Percentiles rank a stretch among this genome's conserved stretches.
Evolutionary conservation across 2,113 vertebrate genomes (phyloP).

Genomic region (Chauna torquata): DNA sequence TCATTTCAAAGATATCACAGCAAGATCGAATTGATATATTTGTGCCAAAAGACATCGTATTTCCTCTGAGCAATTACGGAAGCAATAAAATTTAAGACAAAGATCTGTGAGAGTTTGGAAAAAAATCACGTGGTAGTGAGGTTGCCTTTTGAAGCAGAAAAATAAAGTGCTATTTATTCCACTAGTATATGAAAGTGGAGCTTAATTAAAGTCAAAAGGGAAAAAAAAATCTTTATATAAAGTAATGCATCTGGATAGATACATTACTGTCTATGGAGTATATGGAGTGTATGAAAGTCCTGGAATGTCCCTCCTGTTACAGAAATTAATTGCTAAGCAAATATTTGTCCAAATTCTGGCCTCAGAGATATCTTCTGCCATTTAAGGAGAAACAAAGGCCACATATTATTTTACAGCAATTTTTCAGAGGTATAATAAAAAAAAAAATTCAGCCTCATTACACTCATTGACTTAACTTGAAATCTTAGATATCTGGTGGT

Average conservation of each 20-base stretch:
- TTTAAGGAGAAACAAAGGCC: background rate
- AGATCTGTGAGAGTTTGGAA: background rate
- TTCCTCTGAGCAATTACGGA: background rate
- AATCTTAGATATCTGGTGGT: background rate
- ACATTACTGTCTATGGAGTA: background rate
- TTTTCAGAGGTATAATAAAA: background rate
- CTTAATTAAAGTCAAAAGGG: background rate
- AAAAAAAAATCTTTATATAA: background rate
- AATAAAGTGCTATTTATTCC: background rate
- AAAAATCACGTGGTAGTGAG: background rate
- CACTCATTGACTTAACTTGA: background rate
- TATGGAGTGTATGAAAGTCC: background rate
- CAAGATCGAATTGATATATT: background rate
- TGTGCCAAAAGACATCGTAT: background rate
- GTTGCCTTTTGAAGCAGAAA: background rate
- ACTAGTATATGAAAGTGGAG: background rate
- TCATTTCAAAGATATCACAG: background rate
- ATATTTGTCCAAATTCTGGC: background rate
- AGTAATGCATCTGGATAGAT: background rate
- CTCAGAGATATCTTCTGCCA: background rate
- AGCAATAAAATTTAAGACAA: background rate
- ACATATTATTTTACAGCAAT: background rate
- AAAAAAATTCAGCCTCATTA: background rate
- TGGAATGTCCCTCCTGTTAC: background rate
- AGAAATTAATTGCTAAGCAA: background rate